Evolutionary conservation across 2,797 vertebrate genomes (phyloP), one percentile per base, ranked within the genome.

Genomic region (Protonibea diacanthus): DNA sequence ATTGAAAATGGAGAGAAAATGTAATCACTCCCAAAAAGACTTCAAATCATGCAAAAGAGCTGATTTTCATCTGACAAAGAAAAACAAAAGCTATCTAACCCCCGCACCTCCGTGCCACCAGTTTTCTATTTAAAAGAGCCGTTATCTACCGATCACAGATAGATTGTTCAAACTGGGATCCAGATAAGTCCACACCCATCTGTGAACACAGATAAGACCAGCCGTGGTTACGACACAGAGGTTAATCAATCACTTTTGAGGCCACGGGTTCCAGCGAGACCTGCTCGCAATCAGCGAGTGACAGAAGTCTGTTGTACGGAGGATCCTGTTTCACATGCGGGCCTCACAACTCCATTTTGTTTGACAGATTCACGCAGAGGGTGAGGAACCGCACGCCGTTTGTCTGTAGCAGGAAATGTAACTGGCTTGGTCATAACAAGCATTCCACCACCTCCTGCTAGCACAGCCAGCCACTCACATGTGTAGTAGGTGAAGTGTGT

Each of bases 201-300:
- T 83, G 77, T 33, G 74, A 65, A 71, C 66, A 44, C 27, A 84
- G 89, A 91, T 93, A 89, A 81, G 57, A 29, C 62, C 21, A 49
- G 70, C 74, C 72, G 51, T 17, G 63, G 80, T 40, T 63, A 68
- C 60, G 69, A 55, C 80, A 74, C 80, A 49, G 69, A 87, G 77
- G 88, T 92, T 89, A 91, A 93, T 92, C 93, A 91, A 91, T 94
- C 89, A 89, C 89, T 86, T 4, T 9, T 47, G 73, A 78, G 78
- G 72, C 76, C 59, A 60, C 44, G 1, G 64, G 74, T 82, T 85
- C 71, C 67, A 63, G 72, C 66, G 33, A 6, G 49, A 73, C 70
- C 59, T 61, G 70, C 77, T 47, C 53, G 78, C 78, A 80, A 83
- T 71, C 65, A 71, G 78, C 71, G 80, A 20, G 25, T 66, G 83